These are phyloP conservation scores for Girardinus metallicus DNA, from an alignment of 2,797 vertebrate genomes.

Conservation along the genomic window DNA sequence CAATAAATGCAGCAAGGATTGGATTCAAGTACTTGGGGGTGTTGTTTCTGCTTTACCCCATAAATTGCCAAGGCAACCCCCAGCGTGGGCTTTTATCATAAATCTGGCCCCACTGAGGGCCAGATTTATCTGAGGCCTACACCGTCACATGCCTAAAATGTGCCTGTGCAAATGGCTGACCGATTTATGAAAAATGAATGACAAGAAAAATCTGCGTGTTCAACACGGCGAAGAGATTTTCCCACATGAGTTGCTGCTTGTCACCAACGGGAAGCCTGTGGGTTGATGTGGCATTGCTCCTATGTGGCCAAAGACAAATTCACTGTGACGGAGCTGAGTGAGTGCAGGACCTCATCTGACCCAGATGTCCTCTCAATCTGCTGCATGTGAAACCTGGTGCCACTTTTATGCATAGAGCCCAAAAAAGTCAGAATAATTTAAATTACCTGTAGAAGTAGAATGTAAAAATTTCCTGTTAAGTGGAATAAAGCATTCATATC, in stretches of 20 bases:
- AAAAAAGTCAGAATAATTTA: background rate
- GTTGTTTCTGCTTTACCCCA: background rate
- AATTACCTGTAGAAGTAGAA: background rate
- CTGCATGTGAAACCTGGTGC: background rate
- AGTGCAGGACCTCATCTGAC: background rate
- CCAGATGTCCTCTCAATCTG: background rate
- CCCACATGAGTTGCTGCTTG: slow-evolving; percentile 1
- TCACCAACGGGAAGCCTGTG: background rate
- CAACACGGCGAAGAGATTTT: background rate
- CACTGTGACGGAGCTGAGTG: background rate
- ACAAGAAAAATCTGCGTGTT: background rate
- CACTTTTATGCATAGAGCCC: background rate
- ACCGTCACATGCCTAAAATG: background rate
- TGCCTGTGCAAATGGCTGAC: slow-evolving; percentile 2
- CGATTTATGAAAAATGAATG: slow-evolving; percentile 6
- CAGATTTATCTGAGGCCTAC: background rate
- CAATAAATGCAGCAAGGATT: background rate
- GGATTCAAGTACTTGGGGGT: background rate
- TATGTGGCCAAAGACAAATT: background rate
- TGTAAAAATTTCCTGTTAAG: background rate
- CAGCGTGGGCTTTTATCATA: background rate
- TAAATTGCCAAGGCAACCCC: background rate
- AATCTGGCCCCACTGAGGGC: background rate
- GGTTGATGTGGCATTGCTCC: background rate
- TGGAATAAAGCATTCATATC: background rate